These are phyloP conservation scores for Archivesica marissinica DNA, from an alignment of 1,140 invertebrate genomes.

Conservation along the genomic window DNA sequence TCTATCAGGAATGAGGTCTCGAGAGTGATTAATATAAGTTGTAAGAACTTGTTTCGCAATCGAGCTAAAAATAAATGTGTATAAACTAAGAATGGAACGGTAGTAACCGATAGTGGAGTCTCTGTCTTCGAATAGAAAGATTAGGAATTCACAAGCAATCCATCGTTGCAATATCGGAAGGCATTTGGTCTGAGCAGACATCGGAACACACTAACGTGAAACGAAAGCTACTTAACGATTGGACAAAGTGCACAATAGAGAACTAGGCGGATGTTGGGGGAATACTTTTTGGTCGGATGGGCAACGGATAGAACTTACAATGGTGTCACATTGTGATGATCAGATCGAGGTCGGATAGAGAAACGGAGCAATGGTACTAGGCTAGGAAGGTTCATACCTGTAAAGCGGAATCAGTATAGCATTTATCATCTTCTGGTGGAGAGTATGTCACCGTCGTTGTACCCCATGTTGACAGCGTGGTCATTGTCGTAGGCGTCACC, in stretches of 20 bases:
- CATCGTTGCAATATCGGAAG: too few species aligned
- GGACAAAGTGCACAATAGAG: background rate
- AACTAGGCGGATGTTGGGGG: too few species aligned
- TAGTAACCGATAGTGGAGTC: too few species aligned
- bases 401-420: conserved; percentile 6
- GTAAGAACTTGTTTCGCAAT: too few species aligned
- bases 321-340: background rate
- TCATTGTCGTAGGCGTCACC: background rate
- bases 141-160: too few species aligned
- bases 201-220: background rate
- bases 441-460: background rate
- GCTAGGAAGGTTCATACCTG: background rate
- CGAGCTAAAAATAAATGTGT: too few species aligned
- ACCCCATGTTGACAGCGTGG: background rate
- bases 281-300: background rate
- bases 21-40: too few species aligned
- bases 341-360: background rate
- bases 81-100: too few species aligned
- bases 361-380: background rate
- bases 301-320: background rate
- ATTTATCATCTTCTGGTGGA: background rate
- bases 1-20: too few species aligned
- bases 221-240: background rate
- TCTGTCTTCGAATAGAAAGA: too few species aligned
- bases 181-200: too few species aligned